Conservation (phyloP, 2,113 vertebrate species). For the Pseudonaja textilis region DNA sequence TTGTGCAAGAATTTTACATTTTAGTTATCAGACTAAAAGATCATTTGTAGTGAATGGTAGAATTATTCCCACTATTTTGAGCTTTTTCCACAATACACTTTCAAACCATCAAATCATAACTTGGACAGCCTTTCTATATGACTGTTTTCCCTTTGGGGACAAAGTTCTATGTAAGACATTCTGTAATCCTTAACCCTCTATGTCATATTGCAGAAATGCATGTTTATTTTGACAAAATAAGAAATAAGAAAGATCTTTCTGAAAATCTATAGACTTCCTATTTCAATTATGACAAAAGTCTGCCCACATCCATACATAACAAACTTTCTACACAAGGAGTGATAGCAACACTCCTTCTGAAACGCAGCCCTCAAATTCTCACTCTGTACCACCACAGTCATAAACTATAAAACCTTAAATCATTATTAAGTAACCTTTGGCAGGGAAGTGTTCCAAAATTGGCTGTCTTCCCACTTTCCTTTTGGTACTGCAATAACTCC, state of each 20-base stretch:
- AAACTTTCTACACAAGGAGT: not conserved
- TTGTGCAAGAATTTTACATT: not conserved
- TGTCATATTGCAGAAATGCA: not conserved
- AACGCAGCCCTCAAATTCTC: not conserved
- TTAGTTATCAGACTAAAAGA: not conserved
- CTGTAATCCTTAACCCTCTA: not conserved
- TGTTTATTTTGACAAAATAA: not conserved
- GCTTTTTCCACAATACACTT: not conserved
- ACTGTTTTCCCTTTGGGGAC: not conserved
- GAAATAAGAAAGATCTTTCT: not conserved
- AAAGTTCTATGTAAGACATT: not conserved
- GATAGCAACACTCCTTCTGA: not conserved
- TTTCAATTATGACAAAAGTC: not conserved
- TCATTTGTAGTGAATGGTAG: not conserved
- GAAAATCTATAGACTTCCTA: not conserved
- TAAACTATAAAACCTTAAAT: not conserved
- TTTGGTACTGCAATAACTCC: not conserved
- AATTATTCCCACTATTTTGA: not conserved
- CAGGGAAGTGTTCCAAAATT: not conserved
- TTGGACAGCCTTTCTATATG: not conserved
- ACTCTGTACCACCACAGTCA: not conserved
- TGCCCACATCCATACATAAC: not conserved
- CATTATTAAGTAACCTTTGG: not conserved
- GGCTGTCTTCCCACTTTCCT: not conserved
- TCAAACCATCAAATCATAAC: not conserved